Evolutionary conservation across 2,888 invertebrate species (phyloP).

Genomic region (Mythimna vitellina): DNA sequence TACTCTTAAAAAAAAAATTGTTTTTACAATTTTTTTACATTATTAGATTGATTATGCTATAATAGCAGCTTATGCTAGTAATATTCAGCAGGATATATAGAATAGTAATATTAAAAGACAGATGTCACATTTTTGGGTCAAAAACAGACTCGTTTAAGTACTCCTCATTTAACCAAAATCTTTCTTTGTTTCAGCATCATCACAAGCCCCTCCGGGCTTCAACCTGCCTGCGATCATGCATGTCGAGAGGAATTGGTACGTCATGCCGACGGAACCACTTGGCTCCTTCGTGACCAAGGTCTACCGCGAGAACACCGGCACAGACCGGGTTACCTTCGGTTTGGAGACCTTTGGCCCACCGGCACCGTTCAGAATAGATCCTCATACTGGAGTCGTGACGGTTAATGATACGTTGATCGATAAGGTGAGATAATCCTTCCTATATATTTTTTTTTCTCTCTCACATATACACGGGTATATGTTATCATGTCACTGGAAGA

Average conservation of each 20-base stretch:
- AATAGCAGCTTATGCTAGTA: no score
- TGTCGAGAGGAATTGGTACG: conserved; percentile 94
- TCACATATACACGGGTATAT: no score
- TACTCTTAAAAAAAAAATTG: no score
- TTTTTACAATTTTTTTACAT: no score
- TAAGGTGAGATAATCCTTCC: conserved; percentile 89
- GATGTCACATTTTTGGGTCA: no score
- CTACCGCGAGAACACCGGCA: conserved; percentile 92
- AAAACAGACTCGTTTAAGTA: no score
- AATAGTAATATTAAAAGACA: no score
- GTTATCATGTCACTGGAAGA: no score
- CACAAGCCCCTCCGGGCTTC: conserved; percentile 87
- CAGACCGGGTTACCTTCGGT: conserved; percentile 92
- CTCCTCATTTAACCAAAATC: background rate
- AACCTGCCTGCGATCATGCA: conserved; percentile 93
- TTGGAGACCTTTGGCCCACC: conserved; percentile 91
- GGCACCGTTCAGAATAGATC: conserved; percentile 94
- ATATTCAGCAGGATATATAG: no score
- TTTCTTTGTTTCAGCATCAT: conserved; percentile 78
- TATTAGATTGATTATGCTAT: no score
- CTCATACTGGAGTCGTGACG: conserved; percentile 93
- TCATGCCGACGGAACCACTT: conserved; percentile 93
- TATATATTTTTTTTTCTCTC: no score
- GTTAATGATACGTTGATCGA: conserved; percentile 94
- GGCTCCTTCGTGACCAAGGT: conserved; percentile 93